Conservation (phyloP, 2,113 vertebrate genomes). For the Oryctolagus cuniculus region DNA sequence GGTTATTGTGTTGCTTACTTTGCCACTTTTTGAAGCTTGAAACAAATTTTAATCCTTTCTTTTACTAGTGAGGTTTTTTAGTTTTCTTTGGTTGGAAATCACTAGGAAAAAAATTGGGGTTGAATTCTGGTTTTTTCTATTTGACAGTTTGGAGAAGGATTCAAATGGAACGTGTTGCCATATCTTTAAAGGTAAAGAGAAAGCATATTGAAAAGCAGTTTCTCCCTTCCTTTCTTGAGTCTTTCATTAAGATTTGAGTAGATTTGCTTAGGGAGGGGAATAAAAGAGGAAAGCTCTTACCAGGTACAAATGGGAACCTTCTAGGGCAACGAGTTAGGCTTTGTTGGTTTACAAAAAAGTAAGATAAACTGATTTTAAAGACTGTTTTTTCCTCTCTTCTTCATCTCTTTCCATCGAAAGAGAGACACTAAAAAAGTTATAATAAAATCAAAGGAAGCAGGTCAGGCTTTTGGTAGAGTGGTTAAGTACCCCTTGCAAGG, state of each 20-base stretch:
- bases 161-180: background rate
- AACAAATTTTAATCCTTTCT: slow-evolving; percentile 16
- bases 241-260: background rate
- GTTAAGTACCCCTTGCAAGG: too few species aligned
- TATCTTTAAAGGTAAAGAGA: slow-evolving; percentile 11
- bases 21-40: slow-evolving; percentile 41
- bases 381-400: background rate
- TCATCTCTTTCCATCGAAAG: background rate
- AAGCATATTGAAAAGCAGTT: background rate
- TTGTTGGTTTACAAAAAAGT: background rate
- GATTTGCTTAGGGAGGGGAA: background rate
- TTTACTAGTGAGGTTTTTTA: background rate
- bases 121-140: slow-evolving; percentile 48
- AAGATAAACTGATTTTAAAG: background rate
- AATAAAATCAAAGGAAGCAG: background rate
- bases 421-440: background rate
- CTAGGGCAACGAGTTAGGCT: background rate
- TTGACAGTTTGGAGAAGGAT: background rate
- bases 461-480: too few species aligned
- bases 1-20: slow-evolving; percentile 38
- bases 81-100: slow-evolving; percentile 38
- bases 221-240: background rate
- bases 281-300: background rate
- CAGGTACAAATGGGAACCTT: background rate
- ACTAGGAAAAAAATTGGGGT: background rate